phyloP scores from a whole-genome alignment of 2,888 invertebrate species.

The Cerastis leucographa region DNA sequence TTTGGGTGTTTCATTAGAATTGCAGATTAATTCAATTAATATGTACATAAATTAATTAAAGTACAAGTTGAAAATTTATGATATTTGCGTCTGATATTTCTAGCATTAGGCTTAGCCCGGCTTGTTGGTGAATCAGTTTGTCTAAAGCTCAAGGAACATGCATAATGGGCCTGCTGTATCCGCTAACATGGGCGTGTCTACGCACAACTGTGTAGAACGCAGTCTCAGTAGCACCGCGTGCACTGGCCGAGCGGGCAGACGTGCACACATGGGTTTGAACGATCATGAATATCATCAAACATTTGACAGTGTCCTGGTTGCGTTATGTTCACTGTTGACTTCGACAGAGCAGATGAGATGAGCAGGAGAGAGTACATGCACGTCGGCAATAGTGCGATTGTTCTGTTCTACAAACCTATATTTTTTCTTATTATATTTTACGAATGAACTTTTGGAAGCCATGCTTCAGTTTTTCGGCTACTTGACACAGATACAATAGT shows the following conservation, averaged over 20 bases:
- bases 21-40: constrained; percentile 26
- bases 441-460: background rate
- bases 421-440: too few species aligned
- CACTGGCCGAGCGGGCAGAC: background rate
- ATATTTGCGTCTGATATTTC: constrained; percentile 1
- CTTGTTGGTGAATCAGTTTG: background rate
- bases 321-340: background rate
- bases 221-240: background rate
- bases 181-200: background rate
- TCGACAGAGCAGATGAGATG: background rate
- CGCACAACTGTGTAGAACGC: background rate
- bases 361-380: background rate
- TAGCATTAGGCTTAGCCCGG: background rate
- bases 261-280: background rate
- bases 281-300: background rate
- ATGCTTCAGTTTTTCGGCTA: background rate
- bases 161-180: too few species aligned
- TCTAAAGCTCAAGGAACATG: background rate
- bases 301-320: background rate
- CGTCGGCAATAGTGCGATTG: background rate
- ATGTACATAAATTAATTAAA: constrained; percentile 36
- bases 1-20: constrained; percentile 29
- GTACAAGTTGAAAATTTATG: background rate
- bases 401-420: background rate
- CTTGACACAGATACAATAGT: background rate